Evolutionary conservation across 2,797 vertebrate species (phyloP), one percentile per base, ranked within the genome.

Genomic region (Anas flavirostris): DNA sequence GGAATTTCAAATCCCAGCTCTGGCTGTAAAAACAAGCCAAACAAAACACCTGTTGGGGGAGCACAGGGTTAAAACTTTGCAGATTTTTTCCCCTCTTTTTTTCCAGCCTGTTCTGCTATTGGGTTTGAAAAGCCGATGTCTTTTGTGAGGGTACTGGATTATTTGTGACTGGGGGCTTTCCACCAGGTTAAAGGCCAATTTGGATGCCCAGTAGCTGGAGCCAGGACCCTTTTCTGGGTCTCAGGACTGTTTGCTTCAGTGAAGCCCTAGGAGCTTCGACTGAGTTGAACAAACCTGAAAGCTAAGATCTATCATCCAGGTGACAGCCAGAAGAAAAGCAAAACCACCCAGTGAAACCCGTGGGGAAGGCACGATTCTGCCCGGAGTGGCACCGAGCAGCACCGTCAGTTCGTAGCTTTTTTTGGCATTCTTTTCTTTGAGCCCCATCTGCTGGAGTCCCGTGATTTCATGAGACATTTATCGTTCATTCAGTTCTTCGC

Each of bases 371-470:
- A 14, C 18, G 62, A 7, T 26, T 15, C 41, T 93, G 79, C 79
- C 76, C 73, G 2, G 12, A 44, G 15, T 13, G 78, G 55, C 88
- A 74, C 79, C 84, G 50, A 28, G 69, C 66, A 86, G 48, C 77
- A 1, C 37, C 9, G 55, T n/a, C 84, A 81, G 44, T 23, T 55
- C 5, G 0, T 6, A 81, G 69, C 37, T 56, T 0, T 48, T 48
- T 90, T 31, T 88, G 95, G 92, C 93, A 92, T 90, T 62, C 94
- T 44, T 95, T 95, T 52, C 95, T 96, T 97, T 86, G 92, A 96
- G 96, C 95, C 94, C 92, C 93, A 95, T 93, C 96, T 96, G 95
- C 93, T 96, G 95, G 94, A 97, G 85, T 44, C 96, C 93, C 63
- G 3, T 8, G 64, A 86, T 79, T 91, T 44, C 31, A 1, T 79